These are phyloP conservation scores for Chrysaora quinquecirrha DNA, from an alignment of 30 jellyfish, hydroid and myxozoan species.

Conservation along the genomic window DNA sequence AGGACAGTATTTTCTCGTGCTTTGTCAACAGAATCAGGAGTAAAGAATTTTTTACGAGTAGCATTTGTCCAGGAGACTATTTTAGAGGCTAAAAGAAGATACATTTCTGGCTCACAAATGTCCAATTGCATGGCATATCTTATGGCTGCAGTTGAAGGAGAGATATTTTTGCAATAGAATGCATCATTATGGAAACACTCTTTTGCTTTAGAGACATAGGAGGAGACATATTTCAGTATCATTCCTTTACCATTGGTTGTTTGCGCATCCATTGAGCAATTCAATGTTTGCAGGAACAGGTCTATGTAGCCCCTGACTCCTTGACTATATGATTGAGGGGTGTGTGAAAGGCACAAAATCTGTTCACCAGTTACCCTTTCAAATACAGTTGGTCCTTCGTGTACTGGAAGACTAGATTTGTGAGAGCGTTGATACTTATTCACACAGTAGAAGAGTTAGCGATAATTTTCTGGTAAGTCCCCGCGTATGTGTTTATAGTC, in stretches of 20 bases:
- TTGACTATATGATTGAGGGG: not conserved
- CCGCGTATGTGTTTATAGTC: conserved; percentile 4
- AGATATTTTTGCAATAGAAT: no score
- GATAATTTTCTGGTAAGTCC: conserved; percentile 4
- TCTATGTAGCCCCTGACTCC: not conserved
- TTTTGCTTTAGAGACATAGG: conserved; percentile 30
- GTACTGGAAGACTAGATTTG: not conserved
- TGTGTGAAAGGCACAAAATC: not conserved
- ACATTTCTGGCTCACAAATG: conserved; percentile 43
- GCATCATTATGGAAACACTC: conserved; percentile 21
- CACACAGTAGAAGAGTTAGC: not conserved
- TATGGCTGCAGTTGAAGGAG: conserved; percentile 12
- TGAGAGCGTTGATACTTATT: conserved; percentile 9
- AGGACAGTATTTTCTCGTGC: not conserved
- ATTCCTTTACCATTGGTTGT: conserved; percentile 27
- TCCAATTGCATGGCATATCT: not conserved
- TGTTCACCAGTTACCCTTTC: not conserved
- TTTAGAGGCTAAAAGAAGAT: no score
- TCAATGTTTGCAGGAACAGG: conserved; percentile 3
- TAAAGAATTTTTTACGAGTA: no score
- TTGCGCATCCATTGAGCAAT: conserved; percentile 21
- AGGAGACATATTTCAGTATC: conserved; percentile 27
- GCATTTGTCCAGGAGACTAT: no score
- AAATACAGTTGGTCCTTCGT: not conserved
- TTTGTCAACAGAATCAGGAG: no score